Evolutionary conservation across 2,113 vertebrate species (phyloP), one percentile per base, ranked within the genome.

Genomic region (Psilopsiagon aymara): DNA sequence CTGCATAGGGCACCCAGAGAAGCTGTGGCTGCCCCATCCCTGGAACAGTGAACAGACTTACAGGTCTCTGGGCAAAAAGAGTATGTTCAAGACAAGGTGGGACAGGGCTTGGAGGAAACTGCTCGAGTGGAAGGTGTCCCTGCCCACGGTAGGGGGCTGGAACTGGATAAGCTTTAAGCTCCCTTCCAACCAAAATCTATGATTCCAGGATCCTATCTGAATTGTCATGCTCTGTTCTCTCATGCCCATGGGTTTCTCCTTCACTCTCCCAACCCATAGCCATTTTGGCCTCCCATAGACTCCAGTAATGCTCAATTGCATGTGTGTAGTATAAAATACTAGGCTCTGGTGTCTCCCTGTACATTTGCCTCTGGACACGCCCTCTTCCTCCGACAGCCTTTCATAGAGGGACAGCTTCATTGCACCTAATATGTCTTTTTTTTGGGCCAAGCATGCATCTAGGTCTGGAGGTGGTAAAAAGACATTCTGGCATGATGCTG

Each of bases 261-360:
- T 55, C 19, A 0, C 29, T 52, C 16, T 46, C 44, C 64, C 28
- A 8, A 57, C n/a, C 43, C 37, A 1, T 27, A 31, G 47, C 21
- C 49, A 41, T 12, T 8, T 13, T 59, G 21, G n/a, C 27, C 29
- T 47, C 29, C 24, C 27, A 13, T 3, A 10, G 25, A 31, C 49
- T 43, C 39, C 31, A 18, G 19, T 15, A 35, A 18, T 31, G 11
- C 35, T 53, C 33, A 25, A 49, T 46, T 7, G 7, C 27, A 2
- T 1, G 5, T 7, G 3, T 4, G 11, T 8, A 10, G 9, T 2
- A 39, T 17, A 37, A 83, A 41, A 31, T 37, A 8, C 13, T 8
- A 8, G 9, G 1, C 7, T 9, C 17, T 52, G 27, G 1, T 9
- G 4, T 9, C 29, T 46, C 13, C 21, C 31, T 14, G 11, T 29